A percentile compares a stretch with the other conserved stretches of the same genome.
phyloP scores from a whole-genome alignment of 2,797 vertebrate species.

The Geotria australis region DNA sequence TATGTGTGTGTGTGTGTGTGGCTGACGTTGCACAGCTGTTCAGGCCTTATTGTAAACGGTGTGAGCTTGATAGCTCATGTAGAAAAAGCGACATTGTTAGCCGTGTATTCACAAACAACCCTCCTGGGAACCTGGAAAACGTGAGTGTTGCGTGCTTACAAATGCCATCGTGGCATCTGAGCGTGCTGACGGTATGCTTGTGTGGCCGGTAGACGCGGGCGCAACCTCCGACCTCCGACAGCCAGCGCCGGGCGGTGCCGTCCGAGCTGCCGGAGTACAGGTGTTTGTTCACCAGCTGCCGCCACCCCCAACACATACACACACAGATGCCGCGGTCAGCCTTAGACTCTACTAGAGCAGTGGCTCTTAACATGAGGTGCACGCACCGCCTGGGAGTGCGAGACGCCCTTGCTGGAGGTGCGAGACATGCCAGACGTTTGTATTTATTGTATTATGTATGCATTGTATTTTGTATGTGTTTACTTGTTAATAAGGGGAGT shows the following conservation, averaged over 20 bases:
- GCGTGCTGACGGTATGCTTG: constrained; percentile 23
- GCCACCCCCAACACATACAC: no score
- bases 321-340: neutral
- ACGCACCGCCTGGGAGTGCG: no score
- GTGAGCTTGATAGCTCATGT: no score
- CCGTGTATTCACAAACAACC: neutral
- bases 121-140: neutral
- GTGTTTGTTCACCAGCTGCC: constrained; percentile 18
- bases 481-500: no score
- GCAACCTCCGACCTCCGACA: constrained; percentile 16
- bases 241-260: constrained; percentile 27
- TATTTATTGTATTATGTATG: no score
- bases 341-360: neutral
- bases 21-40: no score
- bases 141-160: constrained; percentile 12
- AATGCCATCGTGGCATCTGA: constrained; percentile 24
- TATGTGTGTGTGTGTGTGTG: no score
- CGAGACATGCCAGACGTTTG: no score
- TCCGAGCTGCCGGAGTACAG: constrained; percentile 25
- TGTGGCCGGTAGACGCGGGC: constrained; percentile 21
- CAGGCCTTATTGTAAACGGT: no score
- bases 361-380: constrained; percentile 1
- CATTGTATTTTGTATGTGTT: no score
- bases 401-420: constrained; percentile 2
- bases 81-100: no score